phyloP scores from a whole-genome alignment of 2,797 vertebrate genomes.

The Alfaro cultratus region DNA sequence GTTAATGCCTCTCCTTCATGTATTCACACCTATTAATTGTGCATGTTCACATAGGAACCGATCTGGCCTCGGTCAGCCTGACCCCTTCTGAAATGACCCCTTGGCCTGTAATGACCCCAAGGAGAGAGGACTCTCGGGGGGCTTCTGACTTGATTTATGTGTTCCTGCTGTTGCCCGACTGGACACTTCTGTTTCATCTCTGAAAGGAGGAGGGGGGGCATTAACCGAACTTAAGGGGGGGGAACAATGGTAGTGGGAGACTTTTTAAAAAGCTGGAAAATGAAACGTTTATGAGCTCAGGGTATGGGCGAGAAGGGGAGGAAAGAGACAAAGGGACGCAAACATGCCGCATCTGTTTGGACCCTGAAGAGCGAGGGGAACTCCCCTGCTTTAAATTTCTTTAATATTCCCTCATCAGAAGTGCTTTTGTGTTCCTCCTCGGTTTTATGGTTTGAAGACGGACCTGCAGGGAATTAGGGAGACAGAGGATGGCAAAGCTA shows the following conservation, averaged over 20 bases:
- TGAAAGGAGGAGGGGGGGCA: slow-evolving; percentile 79
- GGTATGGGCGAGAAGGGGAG: slow-evolving; percentile 32
- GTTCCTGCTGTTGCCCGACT: slow-evolving; percentile 91
- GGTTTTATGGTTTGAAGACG: slow-evolving; percentile 29
- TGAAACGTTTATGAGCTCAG: slow-evolving; percentile 45
- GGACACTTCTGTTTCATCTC: slow-evolving; percentile 95
- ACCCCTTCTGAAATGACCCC: slow-evolving; percentile 79
- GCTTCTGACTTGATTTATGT: slow-evolving; percentile 96
- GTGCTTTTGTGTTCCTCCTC: slow-evolving; percentile 22
- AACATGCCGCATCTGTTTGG: slow-evolving; percentile 47
- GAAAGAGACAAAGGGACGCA: slow-evolving; percentile 49
- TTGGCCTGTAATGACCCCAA: slow-evolving; percentile 88
- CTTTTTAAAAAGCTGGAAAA: slow-evolving; percentile 69
- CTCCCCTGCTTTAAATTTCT: slow-evolving; percentile 31
- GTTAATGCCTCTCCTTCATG: slow-evolving; percentile 15
- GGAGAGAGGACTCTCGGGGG: slow-evolving; percentile 84
- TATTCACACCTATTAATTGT: slow-evolving; percentile 54
- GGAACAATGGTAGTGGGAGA: slow-evolving; percentile 86
- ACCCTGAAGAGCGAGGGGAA: slow-evolving; percentile 37
- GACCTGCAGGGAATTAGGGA: slow-evolving; percentile 25
- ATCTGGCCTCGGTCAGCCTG: slow-evolving; percentile 75
- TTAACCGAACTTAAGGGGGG: slow-evolving; percentile 84
- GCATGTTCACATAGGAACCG: slow-evolving; percentile 46
- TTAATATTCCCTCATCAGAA: slow-evolving; percentile 41
- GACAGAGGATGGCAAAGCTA: slow-evolving; percentile 13